Percentiles rank a stretch among this genome's conserved stretches.
Conservation (phyloP, 2,888 invertebrate species). For the Megalurothrips usitatus region DNA sequence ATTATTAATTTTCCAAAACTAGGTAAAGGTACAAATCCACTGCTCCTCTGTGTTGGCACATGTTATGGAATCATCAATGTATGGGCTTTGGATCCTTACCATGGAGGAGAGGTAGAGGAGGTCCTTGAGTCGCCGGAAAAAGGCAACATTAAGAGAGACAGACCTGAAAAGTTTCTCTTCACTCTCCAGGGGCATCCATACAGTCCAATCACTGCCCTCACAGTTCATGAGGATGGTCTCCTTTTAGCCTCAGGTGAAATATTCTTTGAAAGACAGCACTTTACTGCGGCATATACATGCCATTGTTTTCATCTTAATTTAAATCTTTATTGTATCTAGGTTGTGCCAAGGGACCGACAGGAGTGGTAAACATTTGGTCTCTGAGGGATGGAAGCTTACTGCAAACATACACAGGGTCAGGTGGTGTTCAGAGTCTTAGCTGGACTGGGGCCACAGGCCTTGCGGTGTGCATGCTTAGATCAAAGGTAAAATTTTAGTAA, state of each 20-base stretch:
- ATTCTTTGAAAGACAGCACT: background rate
- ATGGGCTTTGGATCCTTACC: slow-evolving; percentile 43
- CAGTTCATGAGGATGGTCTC: slow-evolving; percentile 51
- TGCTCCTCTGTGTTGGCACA: slow-evolving; percentile 52
- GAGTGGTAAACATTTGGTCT: slow-evolving; percentile 59
- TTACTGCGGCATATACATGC: background rate
- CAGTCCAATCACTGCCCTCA: slow-evolving; percentile 51
- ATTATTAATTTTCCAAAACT: background rate
- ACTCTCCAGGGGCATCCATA: slow-evolving; percentile 53
- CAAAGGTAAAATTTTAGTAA: slow-evolving; percentile 46
- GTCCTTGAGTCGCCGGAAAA: slow-evolving; percentile 28
- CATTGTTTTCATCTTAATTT: background rate
- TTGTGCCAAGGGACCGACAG: slow-evolving; percentile 47
- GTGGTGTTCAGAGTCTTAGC: slow-evolving; percentile 49
- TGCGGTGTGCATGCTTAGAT: slow-evolving; percentile 52
- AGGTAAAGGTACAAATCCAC: slow-evolving; percentile 42
- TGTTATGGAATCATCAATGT: slow-evolving; percentile 52
- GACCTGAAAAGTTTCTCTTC: slow-evolving; percentile 45
- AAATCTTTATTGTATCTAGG: slow-evolving; percentile 36
- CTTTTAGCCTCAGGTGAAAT: slow-evolving; percentile 52
- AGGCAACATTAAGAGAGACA: slow-evolving; percentile 32
- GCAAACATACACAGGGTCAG: slow-evolving; percentile 53
- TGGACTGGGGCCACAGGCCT: slow-evolving; percentile 53
- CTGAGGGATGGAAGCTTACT: slow-evolving; percentile 55
- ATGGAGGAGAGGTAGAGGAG: slow-evolving; percentile 29